phyloP scores from a whole-genome alignment of 2,797 vertebrate species.

The Pampus argenteus region DNA sequence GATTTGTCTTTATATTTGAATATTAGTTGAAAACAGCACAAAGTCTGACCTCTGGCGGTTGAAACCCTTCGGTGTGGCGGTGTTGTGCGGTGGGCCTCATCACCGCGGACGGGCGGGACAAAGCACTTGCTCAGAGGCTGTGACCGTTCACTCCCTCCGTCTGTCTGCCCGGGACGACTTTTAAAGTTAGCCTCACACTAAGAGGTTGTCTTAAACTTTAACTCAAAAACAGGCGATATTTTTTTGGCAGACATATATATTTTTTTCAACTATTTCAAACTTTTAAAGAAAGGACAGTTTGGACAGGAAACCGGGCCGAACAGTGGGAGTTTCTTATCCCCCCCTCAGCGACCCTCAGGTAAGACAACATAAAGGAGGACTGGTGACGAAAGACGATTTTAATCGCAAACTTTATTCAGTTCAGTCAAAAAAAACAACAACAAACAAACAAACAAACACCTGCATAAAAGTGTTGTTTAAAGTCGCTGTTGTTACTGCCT shows the following conservation, averaged over 20 bases:
- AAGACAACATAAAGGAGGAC: too few relatives aligned
- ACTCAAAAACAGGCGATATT: rapidly evolving
- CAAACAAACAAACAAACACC: too few relatives aligned
- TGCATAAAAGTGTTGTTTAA: not conserved
- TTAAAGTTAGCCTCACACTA: not conserved
- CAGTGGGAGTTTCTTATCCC: not conserved
- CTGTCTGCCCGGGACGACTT: conserved; percentile 3
- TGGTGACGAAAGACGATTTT: not conserved
- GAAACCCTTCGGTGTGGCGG: not conserved
- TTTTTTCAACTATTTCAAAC: not conserved
- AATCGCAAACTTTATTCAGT: too few relatives aligned
- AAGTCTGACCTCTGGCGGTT: conserved; percentile 64
- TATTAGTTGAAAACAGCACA: too few relatives aligned
- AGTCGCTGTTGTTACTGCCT: not conserved
- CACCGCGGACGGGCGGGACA: conserved; percentile 52
- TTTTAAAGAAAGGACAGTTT: conserved; percentile 20
- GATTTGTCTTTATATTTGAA: too few relatives aligned
- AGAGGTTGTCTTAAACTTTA: not conserved
- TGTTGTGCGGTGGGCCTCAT: conserved; percentile 40
- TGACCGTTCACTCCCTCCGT: conserved; percentile 19
- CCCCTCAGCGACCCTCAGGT: conserved; percentile 60
- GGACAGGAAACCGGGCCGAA: conserved; percentile 32
- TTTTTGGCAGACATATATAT: not conserved
- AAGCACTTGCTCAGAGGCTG: conserved; percentile 40
- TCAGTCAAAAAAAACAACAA: not conserved